Evolutionary conservation across 1,140 invertebrate genomes (phyloP).

Genomic region (Listronotus bonariensis): DNA sequence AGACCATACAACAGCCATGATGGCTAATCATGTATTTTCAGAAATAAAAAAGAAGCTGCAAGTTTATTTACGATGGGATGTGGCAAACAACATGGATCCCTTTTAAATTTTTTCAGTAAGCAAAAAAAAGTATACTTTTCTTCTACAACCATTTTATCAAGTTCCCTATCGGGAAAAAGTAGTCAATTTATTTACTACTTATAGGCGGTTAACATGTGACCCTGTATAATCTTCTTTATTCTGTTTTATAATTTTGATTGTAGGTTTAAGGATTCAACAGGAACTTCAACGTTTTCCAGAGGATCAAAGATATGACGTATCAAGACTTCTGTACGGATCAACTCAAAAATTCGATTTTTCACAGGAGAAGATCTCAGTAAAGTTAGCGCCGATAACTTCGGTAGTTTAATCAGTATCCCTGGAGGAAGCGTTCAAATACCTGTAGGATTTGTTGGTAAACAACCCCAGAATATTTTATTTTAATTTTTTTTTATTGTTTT

Average conservation of each 20-base stretch:
- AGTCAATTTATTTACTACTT: too few species aligned
- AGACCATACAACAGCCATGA: slow-evolving; percentile 64
- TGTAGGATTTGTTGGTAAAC: slow-evolving; percentile 55
- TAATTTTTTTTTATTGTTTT: too few species aligned
- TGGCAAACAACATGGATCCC: slow-evolving; percentile 62
- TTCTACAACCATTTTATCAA: too few species aligned
- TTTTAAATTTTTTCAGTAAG: slow-evolving; percentile 65
- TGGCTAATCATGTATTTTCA: slow-evolving; percentile 66
- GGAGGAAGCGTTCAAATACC: slow-evolving; percentile 68
- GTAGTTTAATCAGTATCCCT: slow-evolving; percentile 68
- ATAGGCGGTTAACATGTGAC: too few species aligned
- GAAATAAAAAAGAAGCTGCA: slow-evolving; percentile 67
- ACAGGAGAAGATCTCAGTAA: slow-evolving; percentile 67
- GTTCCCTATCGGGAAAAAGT: too few species aligned
- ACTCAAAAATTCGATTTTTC: slow-evolving; percentile 63
- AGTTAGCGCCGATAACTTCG: slow-evolving; percentile 69
- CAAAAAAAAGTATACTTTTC: not conserved
- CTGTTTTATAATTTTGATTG: not conserved
- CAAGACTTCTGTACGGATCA: slow-evolving; percentile 68
- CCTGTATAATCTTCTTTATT: too few species aligned
- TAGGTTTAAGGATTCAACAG: slow-evolving; percentile 67
- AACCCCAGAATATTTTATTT: not conserved
- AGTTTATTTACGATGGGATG: slow-evolving; percentile 64
- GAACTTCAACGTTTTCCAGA: slow-evolving; percentile 70
- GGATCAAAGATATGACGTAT: slow-evolving; percentile 68